Evolutionary conservation across 30 jellyfish, hydroid and myxozoan genomes (phyloP).

Genomic region (Turritopsis rubra): DNA sequence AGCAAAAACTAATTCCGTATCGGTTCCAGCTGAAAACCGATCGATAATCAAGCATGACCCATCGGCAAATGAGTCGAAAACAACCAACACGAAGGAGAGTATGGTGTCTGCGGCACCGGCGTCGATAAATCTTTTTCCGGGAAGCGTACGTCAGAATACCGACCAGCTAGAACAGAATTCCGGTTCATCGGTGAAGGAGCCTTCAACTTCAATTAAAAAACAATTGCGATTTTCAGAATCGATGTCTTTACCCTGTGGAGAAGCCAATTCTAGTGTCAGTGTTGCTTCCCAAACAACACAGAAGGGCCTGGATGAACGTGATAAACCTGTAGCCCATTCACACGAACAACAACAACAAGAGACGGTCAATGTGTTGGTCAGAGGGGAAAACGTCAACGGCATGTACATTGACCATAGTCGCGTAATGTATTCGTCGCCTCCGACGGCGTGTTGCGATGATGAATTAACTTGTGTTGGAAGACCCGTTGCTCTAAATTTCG

Average conservation of each 20-base stretch:
- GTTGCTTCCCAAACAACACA: not conserved
- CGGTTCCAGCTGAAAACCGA: not conserved
- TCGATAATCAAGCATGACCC: not conserved
- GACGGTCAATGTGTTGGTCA: too few relatives aligned
- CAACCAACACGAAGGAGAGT: not conserved
- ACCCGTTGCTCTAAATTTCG: not conserved
- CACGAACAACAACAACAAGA: not conserved
- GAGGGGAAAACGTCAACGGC: not conserved
- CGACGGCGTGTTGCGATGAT: not conserved
- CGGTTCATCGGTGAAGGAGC: not conserved
- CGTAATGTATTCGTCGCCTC: not conserved
- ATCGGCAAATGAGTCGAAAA: not conserved
- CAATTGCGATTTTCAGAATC: not conserved
- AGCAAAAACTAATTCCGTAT: not conserved
- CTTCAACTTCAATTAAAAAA: not conserved
- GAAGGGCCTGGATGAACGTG: not conserved
- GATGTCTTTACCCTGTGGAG: not conserved
- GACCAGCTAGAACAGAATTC: not conserved
- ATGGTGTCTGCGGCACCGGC: not conserved
- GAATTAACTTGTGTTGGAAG: conserved; percentile 2
- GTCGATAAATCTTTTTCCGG: not conserved
- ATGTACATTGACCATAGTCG: not conserved
- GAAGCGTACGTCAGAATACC: not conserved
- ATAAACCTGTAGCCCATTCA: not conserved
- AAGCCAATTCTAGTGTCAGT: not conserved